Evolutionary conservation across 1,140 invertebrate species (phyloP).

Genomic region (Oreohelix idahoensis): DNA sequence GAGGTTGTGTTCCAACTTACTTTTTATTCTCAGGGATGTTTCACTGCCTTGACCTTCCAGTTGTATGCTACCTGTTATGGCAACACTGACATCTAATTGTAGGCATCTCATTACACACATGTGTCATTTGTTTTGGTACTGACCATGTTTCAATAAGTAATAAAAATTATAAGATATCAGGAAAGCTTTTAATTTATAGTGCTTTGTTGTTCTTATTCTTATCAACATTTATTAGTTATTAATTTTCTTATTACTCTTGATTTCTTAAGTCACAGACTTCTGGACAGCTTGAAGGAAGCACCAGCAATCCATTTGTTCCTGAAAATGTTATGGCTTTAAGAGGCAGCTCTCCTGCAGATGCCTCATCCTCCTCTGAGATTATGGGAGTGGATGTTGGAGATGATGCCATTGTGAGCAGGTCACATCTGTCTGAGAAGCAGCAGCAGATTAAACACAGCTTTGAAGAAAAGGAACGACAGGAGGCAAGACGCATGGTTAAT

Average conservation of each 20-base stretch:
- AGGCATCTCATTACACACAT: too few relatives aligned
- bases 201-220: too few relatives aligned
- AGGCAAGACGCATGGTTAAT: constrained; percentile 17
- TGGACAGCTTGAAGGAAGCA: not conserved
- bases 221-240: too few relatives aligned
- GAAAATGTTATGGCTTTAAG: not conserved
- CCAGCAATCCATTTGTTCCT: constrained; percentile 38
- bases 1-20: too few relatives aligned
- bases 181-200: too few relatives aligned
- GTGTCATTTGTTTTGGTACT: too few relatives aligned
- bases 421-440: constrained; percentile 39
- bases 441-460: constrained; percentile 34
- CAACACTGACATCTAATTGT: too few relatives aligned
- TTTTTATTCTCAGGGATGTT: too few relatives aligned
- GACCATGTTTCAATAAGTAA: too few relatives aligned
- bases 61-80: too few relatives aligned
- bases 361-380: not conserved
- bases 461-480: constrained; percentile 35
- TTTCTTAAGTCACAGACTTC: not conserved
- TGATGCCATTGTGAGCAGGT: constrained; percentile 24
- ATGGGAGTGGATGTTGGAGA: constrained; percentile 24
- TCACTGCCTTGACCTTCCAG: too few relatives aligned
- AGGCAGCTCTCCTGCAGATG: not conserved
- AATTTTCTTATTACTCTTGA: not conserved
- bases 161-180: too few relatives aligned